Base-by-base conservation (phyloP, 2,888 invertebrate genomes). In the Heliconius ismenius region DNA sequence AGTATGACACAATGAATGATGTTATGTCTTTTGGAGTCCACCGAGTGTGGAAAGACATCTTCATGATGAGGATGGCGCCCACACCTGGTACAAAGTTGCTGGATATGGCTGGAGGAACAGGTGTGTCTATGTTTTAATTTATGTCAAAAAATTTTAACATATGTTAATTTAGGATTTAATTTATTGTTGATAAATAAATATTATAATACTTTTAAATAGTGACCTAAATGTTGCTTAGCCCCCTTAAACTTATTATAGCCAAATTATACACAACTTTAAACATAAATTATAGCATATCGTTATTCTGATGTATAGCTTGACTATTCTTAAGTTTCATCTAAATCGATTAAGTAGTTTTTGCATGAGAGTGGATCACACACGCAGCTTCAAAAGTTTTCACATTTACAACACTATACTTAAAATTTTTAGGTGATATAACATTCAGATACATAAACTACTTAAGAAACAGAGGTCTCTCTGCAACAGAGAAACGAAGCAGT, bases 101-200 rank as follows among this genome's bases (percentile, higher is more conserved):
- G 24, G 99, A 99, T 92, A 98, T 99, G 85, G 99, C 99, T 69
- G 99, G 99, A n/a, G 99, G 99, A 39, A 99, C 98, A 82, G 98
- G 97, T 96, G 72, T n/a, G 49, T 10, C 13, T 13, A 28, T 28
- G 13, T 4, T 11, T 58, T 10, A 58, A 3, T 21, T 60, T n/a
- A 60, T 60, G 24, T 6, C 2, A 6, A 6, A 18, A 36, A 36
- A 6, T 49, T 15, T 6, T 28, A 28, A 28, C 28, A 28, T 26
- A 26, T 28, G 28, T 28, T 28, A 28, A 2, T 2, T 28, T 28
- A 28, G 28, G 28, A 28, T 28, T 49, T 49, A 36, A 36, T 9
- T 36, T 36, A 10, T 11, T 36, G 36, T 36, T 36, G 15, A 49
- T 49, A 15, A 49, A 49, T 49, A 49, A 2, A 49, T 18, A 4